Evolutionary conservation across 2,797 vertebrate genomes (phyloP).

Genomic region (Phylloscopus collybita): DNA sequence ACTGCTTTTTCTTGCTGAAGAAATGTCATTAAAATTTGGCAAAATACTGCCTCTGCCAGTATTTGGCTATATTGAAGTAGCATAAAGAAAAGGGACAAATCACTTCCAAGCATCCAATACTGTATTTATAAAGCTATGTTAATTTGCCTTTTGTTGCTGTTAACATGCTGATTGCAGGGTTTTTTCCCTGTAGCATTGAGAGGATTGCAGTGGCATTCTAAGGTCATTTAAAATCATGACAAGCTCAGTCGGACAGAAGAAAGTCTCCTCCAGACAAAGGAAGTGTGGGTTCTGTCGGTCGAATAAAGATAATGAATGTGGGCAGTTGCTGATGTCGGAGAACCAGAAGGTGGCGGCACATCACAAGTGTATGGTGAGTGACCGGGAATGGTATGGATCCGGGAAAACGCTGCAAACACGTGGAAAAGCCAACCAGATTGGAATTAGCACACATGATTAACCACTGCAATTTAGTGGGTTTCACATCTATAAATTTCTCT

Average conservation of each 20-base stretch:
- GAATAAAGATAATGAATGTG: conserved; percentile 95
- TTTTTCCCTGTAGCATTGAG: conserved; percentile 68
- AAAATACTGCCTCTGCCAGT: background rate
- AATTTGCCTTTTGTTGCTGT: conserved; percentile 21
- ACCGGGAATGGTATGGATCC: background rate
- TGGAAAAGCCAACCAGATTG: background rate
- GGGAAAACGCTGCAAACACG: background rate
- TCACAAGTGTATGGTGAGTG: conserved; percentile 97
- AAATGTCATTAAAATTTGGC: background rate
- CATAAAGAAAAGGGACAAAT: background rate
- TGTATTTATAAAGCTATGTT: background rate
- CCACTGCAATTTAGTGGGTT: background rate
- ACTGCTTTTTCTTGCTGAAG: background rate
- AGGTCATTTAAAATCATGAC: conserved; percentile 85
- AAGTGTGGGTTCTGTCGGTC: conserved; percentile 98
- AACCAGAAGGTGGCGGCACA: conserved; percentile 99
- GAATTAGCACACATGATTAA: background rate
- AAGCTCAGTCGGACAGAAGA: conserved; percentile 89
- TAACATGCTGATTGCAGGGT: conserved; percentile 45
- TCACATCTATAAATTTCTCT: background rate
- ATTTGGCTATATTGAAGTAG: background rate
- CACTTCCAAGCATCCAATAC: background rate
- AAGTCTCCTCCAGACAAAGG: conserved; percentile 89
- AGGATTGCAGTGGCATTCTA: conserved; percentile 69
- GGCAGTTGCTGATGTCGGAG: conserved; percentile 92